These are phyloP conservation scores for Luperina testacea DNA, from an alignment of 2,888 invertebrate genomes.

Conservation along the genomic window DNA sequence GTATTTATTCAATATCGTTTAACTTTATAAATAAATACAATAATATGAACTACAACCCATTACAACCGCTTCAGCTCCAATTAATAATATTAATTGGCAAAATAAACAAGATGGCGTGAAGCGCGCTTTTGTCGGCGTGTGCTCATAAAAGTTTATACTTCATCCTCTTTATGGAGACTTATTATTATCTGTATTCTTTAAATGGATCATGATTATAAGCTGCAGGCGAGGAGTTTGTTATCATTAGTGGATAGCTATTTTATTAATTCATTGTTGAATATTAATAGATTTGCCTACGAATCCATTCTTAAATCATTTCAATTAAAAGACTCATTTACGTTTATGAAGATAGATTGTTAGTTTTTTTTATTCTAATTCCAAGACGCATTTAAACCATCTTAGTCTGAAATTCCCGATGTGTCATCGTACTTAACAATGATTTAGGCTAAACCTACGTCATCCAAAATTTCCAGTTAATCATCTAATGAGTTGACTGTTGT, in stretches of 20 bases:
- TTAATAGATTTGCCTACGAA: slow-evolving; percentile 11
- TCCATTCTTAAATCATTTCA: slow-evolving; percentile 9
- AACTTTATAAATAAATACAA: slow-evolving; percentile 37
- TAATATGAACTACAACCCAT: slow-evolving; percentile 37
- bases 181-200: slow-evolving; percentile 62
- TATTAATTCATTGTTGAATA: background rate
- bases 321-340: slow-evolving; percentile 3
- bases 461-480: slow-evolving; percentile 2
- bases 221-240: slow-evolving; percentile 46
- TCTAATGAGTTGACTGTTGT: background rate
- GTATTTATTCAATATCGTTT: slow-evolving; percentile 31
- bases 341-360: background rate
- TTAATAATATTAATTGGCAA: slow-evolving; percentile 70
- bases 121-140: slow-evolving; percentile 70
- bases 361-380: slow-evolving; percentile 14
- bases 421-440: slow-evolving; percentile 26
- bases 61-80: slow-evolving; percentile 36
- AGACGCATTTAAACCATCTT: slow-evolving; percentile 1
- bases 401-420: slow-evolving; percentile 32
- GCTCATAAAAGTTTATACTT: slow-evolving; percentile 69
- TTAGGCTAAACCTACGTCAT: slow-evolving; percentile 31
- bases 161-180: slow-evolving; percentile 65
- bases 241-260: slow-evolving; percentile 25
- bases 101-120: slow-evolving; percentile 72
- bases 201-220: slow-evolving; percentile 71